Percentiles rank a stretch among this genome's conserved stretches.
These are phyloP conservation scores for Apeltes quadracus DNA, from an alignment of 2,113 vertebrate genomes.

Conservation along the genomic window DNA sequence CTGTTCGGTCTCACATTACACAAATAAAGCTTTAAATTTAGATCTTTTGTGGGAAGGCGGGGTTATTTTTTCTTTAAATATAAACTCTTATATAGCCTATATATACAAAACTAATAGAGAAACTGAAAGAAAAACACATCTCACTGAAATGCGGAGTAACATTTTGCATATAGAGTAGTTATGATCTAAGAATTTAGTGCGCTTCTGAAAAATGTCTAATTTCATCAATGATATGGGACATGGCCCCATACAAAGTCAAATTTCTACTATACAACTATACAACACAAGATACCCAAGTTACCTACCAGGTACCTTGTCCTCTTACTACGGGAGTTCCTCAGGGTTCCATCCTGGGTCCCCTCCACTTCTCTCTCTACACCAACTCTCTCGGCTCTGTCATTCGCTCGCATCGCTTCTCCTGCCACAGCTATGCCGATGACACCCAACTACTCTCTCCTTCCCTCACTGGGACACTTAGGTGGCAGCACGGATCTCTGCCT, in stretches of 20 bases:
- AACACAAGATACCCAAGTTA: neutral
- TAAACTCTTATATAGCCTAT: neutral
- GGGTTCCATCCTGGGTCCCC: no score
- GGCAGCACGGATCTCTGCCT: no score
- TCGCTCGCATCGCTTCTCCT: no score
- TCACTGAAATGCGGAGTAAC: neutral
- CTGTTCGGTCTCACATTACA: neutral
- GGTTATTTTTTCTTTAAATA: neutral
- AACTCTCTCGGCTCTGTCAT: no score
- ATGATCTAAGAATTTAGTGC: neutral
- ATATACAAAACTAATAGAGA: neutral
- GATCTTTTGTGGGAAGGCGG: neutral
- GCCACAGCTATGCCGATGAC: no score
- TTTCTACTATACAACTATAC: neutral
- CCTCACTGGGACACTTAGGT: no score
- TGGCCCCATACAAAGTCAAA: neutral
- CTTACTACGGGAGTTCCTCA: no score
- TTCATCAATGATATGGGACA: neutral
- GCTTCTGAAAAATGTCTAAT: neutral
- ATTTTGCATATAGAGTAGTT: neutral
- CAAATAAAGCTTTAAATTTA: neutral
- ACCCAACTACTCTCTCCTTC: no score
- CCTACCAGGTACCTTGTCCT: no score
- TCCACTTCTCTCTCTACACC: no score
- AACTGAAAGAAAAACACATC: neutral